phyloP scores from a whole-genome alignment of 2,888 invertebrate genomes.

The Dynastes hyllus region DNA sequence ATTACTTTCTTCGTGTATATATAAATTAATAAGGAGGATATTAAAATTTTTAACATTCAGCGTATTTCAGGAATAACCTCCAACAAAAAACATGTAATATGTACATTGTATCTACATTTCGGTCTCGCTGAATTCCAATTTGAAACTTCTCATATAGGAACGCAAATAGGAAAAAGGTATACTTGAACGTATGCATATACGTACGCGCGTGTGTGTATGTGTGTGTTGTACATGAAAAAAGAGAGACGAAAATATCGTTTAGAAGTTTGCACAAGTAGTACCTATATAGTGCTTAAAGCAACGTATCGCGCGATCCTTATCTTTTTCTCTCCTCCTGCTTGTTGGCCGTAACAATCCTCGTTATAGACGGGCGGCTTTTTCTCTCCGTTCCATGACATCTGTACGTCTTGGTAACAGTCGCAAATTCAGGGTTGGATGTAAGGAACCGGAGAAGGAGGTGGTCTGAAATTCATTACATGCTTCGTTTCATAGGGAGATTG shows the following conservation, averaged over 20 bases:
- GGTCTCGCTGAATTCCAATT: conserved; percentile 60
- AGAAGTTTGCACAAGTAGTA: conserved; percentile 2
- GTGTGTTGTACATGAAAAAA: neutral
- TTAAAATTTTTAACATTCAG: conserved; percentile 53
- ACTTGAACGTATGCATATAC: neutral
- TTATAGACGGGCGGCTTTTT: conserved; percentile 26
- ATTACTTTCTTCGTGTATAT: neutral
- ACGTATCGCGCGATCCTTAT: conserved; percentile 37
- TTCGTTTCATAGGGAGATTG: conserved; percentile 70
- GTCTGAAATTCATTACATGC: conserved; percentile 70
- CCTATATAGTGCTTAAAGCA: conserved; percentile 21
- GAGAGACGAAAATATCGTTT: conserved; percentile 3
- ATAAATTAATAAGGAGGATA: conserved; percentile 53
- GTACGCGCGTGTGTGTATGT: neutral
- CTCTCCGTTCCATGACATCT: conserved; percentile 42
- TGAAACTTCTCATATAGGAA: conserved; percentile 66
- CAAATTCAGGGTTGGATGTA: conserved; percentile 38
- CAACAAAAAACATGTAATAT: conserved; percentile 11
- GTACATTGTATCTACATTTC: conserved; percentile 46
- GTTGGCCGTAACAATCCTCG: conserved; percentile 21
- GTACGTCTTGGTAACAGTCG: conserved; percentile 41
- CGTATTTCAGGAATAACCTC: conserved; percentile 14
- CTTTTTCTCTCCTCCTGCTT: conserved; percentile 10
- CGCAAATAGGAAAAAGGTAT: neutral
- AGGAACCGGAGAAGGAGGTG: conserved; percentile 57